phyloP scores from a whole-genome alignment of 2,888 invertebrate genomes.

The Anthrax anthrax region DNA sequence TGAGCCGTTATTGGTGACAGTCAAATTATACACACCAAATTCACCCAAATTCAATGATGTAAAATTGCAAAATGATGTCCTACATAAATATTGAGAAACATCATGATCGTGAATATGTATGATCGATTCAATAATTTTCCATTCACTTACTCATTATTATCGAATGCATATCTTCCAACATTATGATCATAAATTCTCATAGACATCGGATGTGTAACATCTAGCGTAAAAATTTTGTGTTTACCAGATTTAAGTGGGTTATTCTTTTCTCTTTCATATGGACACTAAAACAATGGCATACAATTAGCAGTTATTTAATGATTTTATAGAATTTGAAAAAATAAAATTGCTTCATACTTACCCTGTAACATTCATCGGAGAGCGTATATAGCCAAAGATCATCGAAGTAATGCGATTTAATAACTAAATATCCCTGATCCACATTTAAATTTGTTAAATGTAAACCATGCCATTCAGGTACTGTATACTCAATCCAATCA shows the following conservation, averaged over 20 bases:
- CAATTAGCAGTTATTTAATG: neutral
- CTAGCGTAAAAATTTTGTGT: conserved; percentile 34
- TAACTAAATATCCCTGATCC: conserved; percentile 51
- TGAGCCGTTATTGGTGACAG: conserved; percentile 35
- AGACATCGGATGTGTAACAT: conserved; percentile 38
- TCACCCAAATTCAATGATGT: conserved; percentile 43
- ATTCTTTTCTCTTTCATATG: conserved; percentile 40
- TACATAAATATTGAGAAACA: conserved; percentile 17
- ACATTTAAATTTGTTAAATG: conserved; percentile 43
- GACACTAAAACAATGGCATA: conserved; percentile 40
- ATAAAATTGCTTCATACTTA: too few relatives aligned
- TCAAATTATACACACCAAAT: conserved; percentile 57
- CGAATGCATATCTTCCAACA: conserved; percentile 35
- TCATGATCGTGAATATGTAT: neutral
- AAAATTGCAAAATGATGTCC: conserved; percentile 45
- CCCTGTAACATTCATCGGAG: conserved; percentile 55
- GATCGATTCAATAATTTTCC: neutral
- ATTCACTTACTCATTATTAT: conserved; percentile 25
- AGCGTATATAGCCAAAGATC: conserved; percentile 47
- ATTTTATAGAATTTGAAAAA: too few relatives aligned
- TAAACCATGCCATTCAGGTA: conserved; percentile 41
- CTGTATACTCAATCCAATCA: conserved; percentile 42
- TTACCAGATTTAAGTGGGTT: conserved; percentile 22
- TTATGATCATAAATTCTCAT: conserved; percentile 43
- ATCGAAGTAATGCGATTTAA: conserved; percentile 24